Percentiles rank a stretch among this genome's conserved stretches.
These are phyloP conservation scores for Daboia siamensis DNA, from an alignment of 2,113 vertebrate genomes.

Conservation along the genomic window DNA sequence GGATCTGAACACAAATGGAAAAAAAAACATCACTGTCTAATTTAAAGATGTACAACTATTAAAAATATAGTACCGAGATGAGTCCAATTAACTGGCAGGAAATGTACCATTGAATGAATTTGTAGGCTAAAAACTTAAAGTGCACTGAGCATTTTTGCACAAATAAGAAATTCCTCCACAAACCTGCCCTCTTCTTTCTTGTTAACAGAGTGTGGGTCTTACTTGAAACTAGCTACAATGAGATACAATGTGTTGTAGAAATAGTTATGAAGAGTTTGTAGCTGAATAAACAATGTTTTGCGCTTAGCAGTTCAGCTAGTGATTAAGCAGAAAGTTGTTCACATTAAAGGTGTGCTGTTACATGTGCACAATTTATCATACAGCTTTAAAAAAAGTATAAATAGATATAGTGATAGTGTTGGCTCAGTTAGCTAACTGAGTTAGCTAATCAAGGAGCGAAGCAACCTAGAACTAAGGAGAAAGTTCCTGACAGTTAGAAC, in stretches of 20 bases:
- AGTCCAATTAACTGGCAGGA: not conserved
- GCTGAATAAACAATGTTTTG: not conserved
- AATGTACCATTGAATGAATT: not conserved
- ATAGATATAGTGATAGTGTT: not conserved
- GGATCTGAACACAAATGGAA: not conserved
- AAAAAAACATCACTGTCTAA: not conserved
- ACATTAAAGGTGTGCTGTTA: not conserved
- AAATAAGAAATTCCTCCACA: not conserved
- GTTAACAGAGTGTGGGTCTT: not conserved
- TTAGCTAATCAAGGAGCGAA: no score
- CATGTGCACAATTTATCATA: not conserved
- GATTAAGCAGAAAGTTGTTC: not conserved
- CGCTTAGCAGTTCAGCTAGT: not conserved
- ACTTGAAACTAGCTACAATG: not conserved
- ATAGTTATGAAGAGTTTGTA: not conserved
- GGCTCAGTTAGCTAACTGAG: not conserved
- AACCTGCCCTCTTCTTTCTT: not conserved
- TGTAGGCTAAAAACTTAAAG: not conserved
- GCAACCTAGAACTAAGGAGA: no score
- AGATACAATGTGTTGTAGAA: not conserved
- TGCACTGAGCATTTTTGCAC: not conserved
- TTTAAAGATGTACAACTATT: not conserved
- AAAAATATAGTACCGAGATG: not conserved
- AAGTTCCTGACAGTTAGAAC: no score
- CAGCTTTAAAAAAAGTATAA: not conserved